Base-by-base conservation (phyloP, 1,140 invertebrate species). In the Heliconius congener region DNA sequence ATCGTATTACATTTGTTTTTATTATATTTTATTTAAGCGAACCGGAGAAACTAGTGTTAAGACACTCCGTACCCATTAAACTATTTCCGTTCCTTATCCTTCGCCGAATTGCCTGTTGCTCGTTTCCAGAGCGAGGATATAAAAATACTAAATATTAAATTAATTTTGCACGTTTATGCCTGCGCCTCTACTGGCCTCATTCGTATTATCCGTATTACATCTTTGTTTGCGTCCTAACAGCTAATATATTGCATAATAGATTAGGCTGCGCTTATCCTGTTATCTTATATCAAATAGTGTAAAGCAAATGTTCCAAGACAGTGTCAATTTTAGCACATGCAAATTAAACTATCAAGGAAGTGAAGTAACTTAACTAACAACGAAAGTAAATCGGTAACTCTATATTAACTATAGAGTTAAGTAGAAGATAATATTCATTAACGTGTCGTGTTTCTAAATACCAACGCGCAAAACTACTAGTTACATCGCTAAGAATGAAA, bases 381-480 rank as follows among this genome's bases (percentile, higher is more conserved):
- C 70, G 13, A 73, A 55, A 77, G 71, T 73, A 78, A 74, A 78
- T 73, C 23, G 72, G 55, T 73, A 74, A 73, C 16, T 9, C 42
- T 50, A 78, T 74, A 60, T 66, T 73, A 1, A 39, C 39, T 76
- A 74, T 34, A 76, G 34, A 46, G 66, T 19, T 55, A 55, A 19
- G 19, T n/a, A n/a, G 18, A 55, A 55, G 52, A 55, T 6, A 8
- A 2, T n/a, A n/a, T 55, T n/a, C 6, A 55, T 19, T 18, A 52
- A 18, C 3, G 8, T 52, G 4, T 55, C 16, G 16, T 19, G 19
- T 55, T 55, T 55, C 52, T 55, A 1, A 19, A 55, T 55, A n/a
- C 19, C 42, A 46, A 46, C 3, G 52, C 52, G 19, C n/a, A 55
- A 3, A 55, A 18, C 52, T n/a, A 55, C 18, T 55, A n/a, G 19